Evolutionary conservation across 2,113 vertebrate genomes (phyloP).

Genomic region (Oenanthe melanoleuca): DNA sequence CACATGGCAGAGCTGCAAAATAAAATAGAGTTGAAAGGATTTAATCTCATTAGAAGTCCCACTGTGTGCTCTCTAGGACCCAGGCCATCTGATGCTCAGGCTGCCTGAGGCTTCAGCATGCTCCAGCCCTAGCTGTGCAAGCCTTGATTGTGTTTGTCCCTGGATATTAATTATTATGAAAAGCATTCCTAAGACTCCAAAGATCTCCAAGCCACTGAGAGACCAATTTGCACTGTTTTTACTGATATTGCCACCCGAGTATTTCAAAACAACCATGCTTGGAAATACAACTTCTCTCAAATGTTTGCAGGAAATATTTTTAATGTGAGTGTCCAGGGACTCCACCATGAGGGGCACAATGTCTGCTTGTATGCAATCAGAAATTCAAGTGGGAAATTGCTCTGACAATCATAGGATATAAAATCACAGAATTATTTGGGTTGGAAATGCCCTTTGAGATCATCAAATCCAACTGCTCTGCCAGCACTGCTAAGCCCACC

Average conservation of each 20-base stretch:
- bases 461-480: not conserved
- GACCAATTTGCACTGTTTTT: not conserved
- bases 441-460: not conserved
- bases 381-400: not conserved
- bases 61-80: not conserved
- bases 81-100: not conserved
- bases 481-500: not conserved
- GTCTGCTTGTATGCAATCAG: accelerated
- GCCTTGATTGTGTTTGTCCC: not conserved
- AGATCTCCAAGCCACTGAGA: not conserved
- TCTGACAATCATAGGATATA: not conserved
- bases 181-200: not conserved
- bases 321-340: not conserved
- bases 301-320: not conserved
- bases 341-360: accelerated
- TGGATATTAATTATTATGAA: conserved; percentile 16
- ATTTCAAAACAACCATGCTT: not conserved
- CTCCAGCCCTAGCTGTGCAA: not conserved
- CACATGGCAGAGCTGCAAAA: not conserved
- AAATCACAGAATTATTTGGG: not conserved
- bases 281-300: not conserved
- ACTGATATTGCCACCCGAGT: not conserved
- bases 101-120: not conserved
- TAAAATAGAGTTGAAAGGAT: not conserved
- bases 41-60: not conserved